Percentiles rank a stretch among this genome's conserved stretches.
phyloP scores from a whole-genome alignment of 2,888 invertebrate species.

The Gibbula magus region DNA sequence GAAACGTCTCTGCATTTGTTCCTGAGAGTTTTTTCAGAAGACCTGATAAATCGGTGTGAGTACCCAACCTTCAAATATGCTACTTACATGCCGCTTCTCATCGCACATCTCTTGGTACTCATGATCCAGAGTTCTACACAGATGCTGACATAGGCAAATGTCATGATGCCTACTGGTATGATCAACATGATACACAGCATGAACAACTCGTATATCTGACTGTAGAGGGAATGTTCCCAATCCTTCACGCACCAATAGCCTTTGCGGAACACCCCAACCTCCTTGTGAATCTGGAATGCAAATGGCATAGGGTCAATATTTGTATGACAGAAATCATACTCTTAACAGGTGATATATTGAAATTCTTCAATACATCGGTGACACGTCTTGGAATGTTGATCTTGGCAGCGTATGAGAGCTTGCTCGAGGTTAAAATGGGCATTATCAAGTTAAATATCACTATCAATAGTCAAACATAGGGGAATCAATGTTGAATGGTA shows the following conservation, averaged over 20 bases:
- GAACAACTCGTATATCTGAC: constrained; percentile 79
- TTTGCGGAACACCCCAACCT: constrained; percentile 35
- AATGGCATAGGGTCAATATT: not conserved
- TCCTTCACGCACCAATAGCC: constrained; percentile 80
- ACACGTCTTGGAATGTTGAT: no score
- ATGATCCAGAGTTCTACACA: constrained; percentile 77
- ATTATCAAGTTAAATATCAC: no score
- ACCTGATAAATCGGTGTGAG: no score
- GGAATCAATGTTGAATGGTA: no score
- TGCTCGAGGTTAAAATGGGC: no score
- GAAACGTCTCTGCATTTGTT: no score
- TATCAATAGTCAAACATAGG: no score
- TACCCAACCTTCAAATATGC: not conserved
- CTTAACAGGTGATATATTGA: no score
- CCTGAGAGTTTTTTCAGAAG: no score
- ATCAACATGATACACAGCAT: constrained; percentile 81
- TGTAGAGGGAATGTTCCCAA: constrained; percentile 64
- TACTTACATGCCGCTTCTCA: constrained; percentile 38
- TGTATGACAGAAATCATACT: no score
- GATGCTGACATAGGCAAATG: constrained; percentile 81
- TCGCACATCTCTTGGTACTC: constrained; percentile 30
- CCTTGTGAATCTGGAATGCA: constrained; percentile 40
- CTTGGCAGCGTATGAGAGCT: no score
- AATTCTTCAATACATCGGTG: no score
- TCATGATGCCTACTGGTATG: constrained; percentile 81